These are phyloP conservation scores for Desmophyllum pertusum DNA, from an alignment of 92 coral and sea anemone species.

Conservation along the genomic window DNA sequence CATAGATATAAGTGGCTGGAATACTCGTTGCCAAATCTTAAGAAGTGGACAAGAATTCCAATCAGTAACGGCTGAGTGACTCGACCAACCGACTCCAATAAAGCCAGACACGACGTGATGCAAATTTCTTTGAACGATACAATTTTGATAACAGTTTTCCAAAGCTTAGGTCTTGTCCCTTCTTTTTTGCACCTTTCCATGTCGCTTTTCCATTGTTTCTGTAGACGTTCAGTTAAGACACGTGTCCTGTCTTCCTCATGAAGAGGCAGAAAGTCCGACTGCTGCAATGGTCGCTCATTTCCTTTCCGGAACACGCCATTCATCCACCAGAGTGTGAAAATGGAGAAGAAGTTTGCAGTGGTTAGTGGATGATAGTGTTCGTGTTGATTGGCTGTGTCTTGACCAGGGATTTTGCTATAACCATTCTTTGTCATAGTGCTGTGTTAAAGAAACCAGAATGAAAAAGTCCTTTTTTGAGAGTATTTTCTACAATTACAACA, in stretches of 20 bases:
- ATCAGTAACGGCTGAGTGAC: not conserved
- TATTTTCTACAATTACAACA: too few species aligned
- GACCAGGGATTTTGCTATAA: not conserved
- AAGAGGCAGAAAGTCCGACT: constrained; percentile 1
- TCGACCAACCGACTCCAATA: not conserved
- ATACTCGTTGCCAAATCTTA: not conserved
- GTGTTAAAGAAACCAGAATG: too few species aligned
- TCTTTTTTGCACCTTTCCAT: not conserved
- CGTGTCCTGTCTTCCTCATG: not conserved
- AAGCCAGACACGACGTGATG: not conserved
- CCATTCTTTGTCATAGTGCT: not conserved
- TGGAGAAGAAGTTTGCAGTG: not conserved
- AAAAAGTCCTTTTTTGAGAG: too few species aligned
- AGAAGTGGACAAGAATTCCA: not conserved
- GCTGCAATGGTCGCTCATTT: not conserved
- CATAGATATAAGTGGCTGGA: not conserved
- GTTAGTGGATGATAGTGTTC: not conserved
- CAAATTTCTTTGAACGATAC: not conserved
- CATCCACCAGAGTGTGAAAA: constrained; percentile 10
- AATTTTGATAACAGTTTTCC: not conserved
- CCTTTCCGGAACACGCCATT: not conserved
- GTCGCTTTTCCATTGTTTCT: constrained; percentile 1
- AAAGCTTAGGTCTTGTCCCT: not conserved
- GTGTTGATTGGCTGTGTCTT: not conserved
- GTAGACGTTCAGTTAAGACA: not conserved